Conservation (phyloP, 2,888 invertebrate species). For the Dioctria linearis region DNA sequence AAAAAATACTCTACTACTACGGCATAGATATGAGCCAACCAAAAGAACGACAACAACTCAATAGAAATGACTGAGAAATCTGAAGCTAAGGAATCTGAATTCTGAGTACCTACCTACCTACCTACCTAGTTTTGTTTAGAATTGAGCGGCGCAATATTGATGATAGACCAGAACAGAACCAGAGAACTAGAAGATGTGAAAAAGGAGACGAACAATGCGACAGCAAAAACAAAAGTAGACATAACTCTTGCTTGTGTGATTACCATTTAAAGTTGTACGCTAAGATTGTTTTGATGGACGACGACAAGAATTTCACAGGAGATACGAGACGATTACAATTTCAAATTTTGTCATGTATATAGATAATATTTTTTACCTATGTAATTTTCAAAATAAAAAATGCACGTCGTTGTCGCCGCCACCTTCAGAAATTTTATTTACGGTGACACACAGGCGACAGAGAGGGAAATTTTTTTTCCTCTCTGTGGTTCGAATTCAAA, state of each 20-base stretch:
- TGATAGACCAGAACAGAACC: slow-evolving; percentile 26
- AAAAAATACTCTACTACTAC: too few relatives aligned
- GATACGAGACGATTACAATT: slow-evolving; percentile 21
- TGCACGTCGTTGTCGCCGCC: too few relatives aligned
- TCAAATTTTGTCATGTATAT: slow-evolving; percentile 35
- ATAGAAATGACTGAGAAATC: slow-evolving; percentile 33
- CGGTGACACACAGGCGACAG: too few relatives aligned
- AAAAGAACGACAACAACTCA: slow-evolving; percentile 18
- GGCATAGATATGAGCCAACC: too few relatives aligned
- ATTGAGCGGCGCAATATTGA: neutral
- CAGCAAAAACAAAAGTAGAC: slow-evolving; percentile 25
- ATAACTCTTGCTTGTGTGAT: slow-evolving; percentile 16
- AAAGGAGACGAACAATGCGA: slow-evolving; percentile 10
- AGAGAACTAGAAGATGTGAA: slow-evolving; percentile 15
- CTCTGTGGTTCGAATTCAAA: too few relatives aligned
- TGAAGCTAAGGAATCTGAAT: slow-evolving; percentile 32
- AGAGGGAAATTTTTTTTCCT: too few relatives aligned
- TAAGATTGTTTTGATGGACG: neutral
- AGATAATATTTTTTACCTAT: too few relatives aligned
- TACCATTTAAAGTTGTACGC: slow-evolving; percentile 33
- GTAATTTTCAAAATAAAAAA: slow-evolving; percentile 22
- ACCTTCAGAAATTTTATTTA: too few relatives aligned
- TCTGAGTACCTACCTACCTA: too few relatives aligned
- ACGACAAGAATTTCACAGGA: neutral
- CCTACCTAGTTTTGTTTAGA: too few relatives aligned